Conservation (phyloP, 2,797 vertebrate species). For the Anguilla anguilla region DNA sequence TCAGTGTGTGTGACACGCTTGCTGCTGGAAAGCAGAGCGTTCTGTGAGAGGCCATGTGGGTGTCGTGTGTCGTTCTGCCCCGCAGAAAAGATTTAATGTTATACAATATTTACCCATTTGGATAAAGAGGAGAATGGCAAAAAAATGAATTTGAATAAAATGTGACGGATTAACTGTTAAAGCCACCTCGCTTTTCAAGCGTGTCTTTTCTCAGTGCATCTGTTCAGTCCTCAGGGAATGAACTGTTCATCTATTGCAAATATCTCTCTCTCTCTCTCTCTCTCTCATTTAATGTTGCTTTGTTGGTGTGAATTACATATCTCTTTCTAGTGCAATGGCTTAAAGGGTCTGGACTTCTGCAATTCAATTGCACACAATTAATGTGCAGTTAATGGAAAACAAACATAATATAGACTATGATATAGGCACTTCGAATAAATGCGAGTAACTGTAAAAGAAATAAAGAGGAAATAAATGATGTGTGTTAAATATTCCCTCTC, state of each 20-base stretch:
- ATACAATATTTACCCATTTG: slow-evolving; percentile 40
- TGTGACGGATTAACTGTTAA: slow-evolving; percentile 36
- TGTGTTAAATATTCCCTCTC: too few relatives aligned
- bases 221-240: slow-evolving; percentile 10
- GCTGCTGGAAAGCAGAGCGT: not conserved
- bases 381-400: not conserved
- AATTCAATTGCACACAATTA: not conserved
- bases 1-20: not conserved
- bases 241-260: slow-evolving; percentile 33
- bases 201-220: slow-evolving; percentile 10
- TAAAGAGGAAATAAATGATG: not conserved
- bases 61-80: slow-evolving; percentile 25
- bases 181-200: slow-evolving; percentile 32
- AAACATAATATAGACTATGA: not conserved
- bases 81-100: slow-evolving; percentile 36
- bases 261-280: slow-evolving; percentile 31
- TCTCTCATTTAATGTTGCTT: not conserved
- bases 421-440: not conserved
- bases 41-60: slow-evolving; percentile 34
- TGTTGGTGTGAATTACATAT: not conserved
- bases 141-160: slow-evolving; percentile 31
- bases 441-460: not conserved
- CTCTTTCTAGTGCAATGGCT: not conserved
- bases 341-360: not conserved
- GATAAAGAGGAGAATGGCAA: slow-evolving; percentile 28